Percentiles rank a stretch among this genome's conserved stretches.
Evolutionary conservation across 1,140 invertebrate genomes (phyloP).

Genomic region (Caenorhabditis inopinata): DNA sequence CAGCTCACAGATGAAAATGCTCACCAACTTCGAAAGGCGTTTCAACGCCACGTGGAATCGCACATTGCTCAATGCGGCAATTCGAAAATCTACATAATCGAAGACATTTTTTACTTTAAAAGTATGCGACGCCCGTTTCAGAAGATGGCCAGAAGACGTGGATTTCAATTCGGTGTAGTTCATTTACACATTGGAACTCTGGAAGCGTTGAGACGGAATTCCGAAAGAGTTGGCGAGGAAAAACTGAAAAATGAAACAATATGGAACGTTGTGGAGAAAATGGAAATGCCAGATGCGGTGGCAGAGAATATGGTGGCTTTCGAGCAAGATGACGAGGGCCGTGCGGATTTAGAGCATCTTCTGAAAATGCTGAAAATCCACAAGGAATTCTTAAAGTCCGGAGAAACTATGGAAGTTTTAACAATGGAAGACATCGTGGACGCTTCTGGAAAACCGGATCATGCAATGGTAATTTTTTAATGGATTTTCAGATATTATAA

Average conservation of each 20-base stretch:
- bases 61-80: neutral
- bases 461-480: no score
- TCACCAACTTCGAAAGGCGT: neutral
- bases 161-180: neutral
- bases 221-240: neutral
- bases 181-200: neutral
- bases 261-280: neutral
- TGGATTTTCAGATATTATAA: no score
- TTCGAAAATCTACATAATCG: neutral
- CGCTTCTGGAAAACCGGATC: no score
- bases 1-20: neutral
- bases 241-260: neutral
- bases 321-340: neutral
- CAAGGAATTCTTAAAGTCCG: no score
- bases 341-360: neutral
- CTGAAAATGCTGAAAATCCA: neutral
- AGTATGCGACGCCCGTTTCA: neutral
- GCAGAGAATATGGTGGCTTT: neutral
- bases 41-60: neutral
- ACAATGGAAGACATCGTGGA: no score
- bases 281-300: neutral
- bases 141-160: neutral
- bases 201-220: neutral
- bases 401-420: no score
- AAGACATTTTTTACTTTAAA: slow-evolving; percentile 10